Evolutionary conservation across 30 jellyfish, hydroid and myxozoan species (phyloP).

Genomic region (Turritopsis rubra): DNA sequence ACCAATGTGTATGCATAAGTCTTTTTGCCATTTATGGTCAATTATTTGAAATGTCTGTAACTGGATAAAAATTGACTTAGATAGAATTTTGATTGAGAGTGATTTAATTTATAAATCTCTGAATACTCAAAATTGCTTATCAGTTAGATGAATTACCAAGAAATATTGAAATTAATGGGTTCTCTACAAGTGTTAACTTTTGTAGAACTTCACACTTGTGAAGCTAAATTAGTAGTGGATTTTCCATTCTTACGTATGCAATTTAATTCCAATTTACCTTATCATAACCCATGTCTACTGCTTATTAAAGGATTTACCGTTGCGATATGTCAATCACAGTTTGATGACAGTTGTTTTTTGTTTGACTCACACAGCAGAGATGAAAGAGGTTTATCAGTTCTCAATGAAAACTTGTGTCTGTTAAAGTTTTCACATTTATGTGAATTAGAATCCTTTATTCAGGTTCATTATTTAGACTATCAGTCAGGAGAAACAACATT

Average conservation of each 20-base stretch:
- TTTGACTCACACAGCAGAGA: conserved; percentile 10
- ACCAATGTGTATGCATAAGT: conserved; percentile 15
- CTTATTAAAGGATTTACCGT: neutral
- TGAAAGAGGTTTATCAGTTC: neutral
- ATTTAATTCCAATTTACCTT: neutral
- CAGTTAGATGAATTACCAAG: conserved; percentile 15
- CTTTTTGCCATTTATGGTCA: conserved; percentile 12
- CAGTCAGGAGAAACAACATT: neutral
- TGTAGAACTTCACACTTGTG: neutral
- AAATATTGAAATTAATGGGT: neutral
- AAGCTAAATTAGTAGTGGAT: neutral
- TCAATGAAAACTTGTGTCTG: neutral
- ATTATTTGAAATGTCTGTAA: neutral
- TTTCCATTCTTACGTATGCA: neutral
- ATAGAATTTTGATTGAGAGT: neutral
- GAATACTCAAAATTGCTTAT: neutral
- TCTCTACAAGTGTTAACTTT: neutral
- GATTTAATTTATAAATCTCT: conserved; percentile 6
- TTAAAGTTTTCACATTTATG: neutral
- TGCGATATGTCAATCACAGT: neutral
- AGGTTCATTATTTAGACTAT: neutral
- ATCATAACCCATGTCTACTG: neutral
- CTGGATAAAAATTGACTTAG: conserved; percentile 18
- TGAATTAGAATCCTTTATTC: neutral
- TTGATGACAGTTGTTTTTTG: neutral